phyloP scores from a whole-genome alignment of 2,888 invertebrate species.

The Eupithecia subumbrata region DNA sequence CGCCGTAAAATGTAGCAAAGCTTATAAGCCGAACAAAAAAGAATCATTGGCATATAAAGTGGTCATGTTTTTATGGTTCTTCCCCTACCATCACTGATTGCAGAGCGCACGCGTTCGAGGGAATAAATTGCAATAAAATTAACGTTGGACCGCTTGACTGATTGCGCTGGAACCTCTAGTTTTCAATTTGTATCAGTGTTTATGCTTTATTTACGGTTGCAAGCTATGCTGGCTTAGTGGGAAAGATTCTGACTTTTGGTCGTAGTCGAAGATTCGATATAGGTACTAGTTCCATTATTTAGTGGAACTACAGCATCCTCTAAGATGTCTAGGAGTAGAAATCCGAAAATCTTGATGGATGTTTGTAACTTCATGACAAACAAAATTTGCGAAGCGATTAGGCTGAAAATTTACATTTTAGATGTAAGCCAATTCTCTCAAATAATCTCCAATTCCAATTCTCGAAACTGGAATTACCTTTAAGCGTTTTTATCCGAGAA shows the following conservation, averaged over 20 bases:
- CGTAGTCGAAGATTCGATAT: neutral
- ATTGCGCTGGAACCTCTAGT: constrained; percentile 67
- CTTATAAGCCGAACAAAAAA: neutral
- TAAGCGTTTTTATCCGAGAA: neutral
- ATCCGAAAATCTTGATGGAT: no score
- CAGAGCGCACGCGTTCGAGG: constrained; percentile 63
- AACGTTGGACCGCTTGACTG: constrained; percentile 69
- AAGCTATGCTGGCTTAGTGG: neutral
- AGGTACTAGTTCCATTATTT: neutral
- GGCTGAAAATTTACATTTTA: no score
- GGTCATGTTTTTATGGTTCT: constrained; percentile 9
- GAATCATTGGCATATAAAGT: neutral
- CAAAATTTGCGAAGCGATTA: no score
- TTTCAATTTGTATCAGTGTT: constrained; percentile 59
- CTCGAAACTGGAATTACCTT: neutral
- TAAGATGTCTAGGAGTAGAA: neutral
- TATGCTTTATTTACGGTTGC: constrained; percentile 17
- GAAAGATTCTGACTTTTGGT: neutral
- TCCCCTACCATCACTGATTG: constrained; percentile 55
- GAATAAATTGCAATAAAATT: constrained; percentile 75
- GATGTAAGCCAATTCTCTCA: no score
- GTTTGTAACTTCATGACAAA: no score
- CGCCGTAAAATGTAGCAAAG: neutral
- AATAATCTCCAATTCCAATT: no score
- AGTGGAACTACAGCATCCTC: neutral